A percentile compares a stretch with the other conserved stretches of the same genome.
These are phyloP conservation scores for Nasonovia ribisnigri DNA, from an alignment of 2,888 invertebrate genomes.

Conservation along the genomic window DNA sequence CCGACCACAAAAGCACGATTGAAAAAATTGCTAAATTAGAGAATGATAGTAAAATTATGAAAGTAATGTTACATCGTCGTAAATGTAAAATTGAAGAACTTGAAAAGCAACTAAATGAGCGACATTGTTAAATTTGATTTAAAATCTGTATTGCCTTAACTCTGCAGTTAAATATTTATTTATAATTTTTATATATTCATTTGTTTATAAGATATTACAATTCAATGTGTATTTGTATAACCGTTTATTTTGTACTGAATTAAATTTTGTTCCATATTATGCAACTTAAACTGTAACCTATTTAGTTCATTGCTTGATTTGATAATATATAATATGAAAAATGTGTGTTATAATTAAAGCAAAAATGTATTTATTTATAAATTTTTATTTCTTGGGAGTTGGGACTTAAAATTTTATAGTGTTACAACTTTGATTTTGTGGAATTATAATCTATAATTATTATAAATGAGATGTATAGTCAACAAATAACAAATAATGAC, in stretches of 20 bases:
- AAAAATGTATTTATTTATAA: neutral
- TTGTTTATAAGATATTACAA: neutral
- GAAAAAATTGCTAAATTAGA: slow-evolving; percentile 57
- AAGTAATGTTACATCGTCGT: slow-evolving; percentile 56
- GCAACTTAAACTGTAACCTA: neutral
- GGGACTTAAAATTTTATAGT: neutral
- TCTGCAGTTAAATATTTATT: neutral
- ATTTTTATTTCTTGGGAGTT: too few relatives aligned
- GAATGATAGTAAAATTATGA: slow-evolving; percentile 53
- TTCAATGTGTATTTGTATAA: neutral
- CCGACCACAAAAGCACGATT: slow-evolving; percentile 31
- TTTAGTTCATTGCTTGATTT: neutral
- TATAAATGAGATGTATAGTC: neutral
- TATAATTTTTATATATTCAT: neutral
- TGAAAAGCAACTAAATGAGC: slow-evolving; percentile 56
- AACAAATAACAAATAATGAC: neutral
- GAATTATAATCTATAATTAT: neutral
- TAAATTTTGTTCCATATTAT: neutral
- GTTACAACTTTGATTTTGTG: neutral
- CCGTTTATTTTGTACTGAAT: neutral
- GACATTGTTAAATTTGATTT: neutral
- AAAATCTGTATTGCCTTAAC: neutral
- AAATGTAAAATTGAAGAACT: slow-evolving; percentile 58
- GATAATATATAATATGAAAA: neutral
- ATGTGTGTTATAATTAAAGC: neutral